Percentiles rank a stretch among this genome's conserved stretches.
Evolutionary conservation across 1,140 invertebrate genomes (phyloP).

Genomic region (Sarcophaga peregrina): DNA sequence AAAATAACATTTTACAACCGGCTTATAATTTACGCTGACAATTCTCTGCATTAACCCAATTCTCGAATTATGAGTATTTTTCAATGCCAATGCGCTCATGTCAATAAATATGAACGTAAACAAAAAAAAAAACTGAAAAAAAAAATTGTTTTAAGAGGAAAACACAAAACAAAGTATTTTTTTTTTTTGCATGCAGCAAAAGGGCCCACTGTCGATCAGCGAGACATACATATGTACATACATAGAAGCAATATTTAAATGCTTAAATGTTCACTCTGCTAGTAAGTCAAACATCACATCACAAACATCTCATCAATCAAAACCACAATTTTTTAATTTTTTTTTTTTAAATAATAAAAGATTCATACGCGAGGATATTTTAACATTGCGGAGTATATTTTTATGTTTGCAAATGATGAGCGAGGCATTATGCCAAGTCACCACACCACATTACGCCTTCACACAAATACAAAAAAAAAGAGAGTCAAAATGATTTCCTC

Average conservation of each 20-base stretch:
- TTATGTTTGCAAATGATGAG: neutral
- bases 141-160: neutral
- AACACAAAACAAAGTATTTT: neutral
- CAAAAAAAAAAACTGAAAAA: no score
- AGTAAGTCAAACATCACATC: conserved; percentile 14
- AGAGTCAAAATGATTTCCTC: neutral
- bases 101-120: no score
- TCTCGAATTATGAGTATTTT: conserved; percentile 1
- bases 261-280: neutral
- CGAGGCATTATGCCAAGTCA: conserved; percentile 11
- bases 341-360: neutral
- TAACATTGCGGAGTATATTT: neutral
- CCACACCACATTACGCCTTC: conserved; percentile 23
- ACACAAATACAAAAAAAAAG: neutral
- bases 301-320: conserved; percentile 17
- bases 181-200: neutral
- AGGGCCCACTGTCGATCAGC: neutral
- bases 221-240: no score
- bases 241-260: neutral
- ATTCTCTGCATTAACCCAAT: neutral
- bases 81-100: no score
- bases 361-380: neutral
- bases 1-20: neutral
- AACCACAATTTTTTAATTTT: neutral
- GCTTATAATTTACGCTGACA: neutral